A percentile compares a stretch with the other conserved stretches of the same genome.
These are phyloP conservation scores for Periphyllus acericola DNA, from an alignment of 2,888 invertebrate genomes.

Conservation along the genomic window DNA sequence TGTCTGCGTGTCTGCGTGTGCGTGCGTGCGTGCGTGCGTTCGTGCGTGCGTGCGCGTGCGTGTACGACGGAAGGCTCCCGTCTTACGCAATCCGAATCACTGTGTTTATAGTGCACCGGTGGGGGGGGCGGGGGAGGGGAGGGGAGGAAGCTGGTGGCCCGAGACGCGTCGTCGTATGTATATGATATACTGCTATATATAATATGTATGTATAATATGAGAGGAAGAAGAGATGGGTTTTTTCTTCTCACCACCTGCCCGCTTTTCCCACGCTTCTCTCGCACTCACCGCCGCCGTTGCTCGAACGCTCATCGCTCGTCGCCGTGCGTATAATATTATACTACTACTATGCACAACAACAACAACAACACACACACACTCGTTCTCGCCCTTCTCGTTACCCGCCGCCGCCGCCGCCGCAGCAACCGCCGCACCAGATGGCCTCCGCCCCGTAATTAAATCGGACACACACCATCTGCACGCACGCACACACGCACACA, in stretches of 20 bases:
- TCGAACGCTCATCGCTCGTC: neutral
- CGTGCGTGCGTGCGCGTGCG: neutral
- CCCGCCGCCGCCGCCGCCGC: conserved; percentile 19
- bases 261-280: conserved; percentile 62
- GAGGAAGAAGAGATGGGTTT: conserved; percentile 56
- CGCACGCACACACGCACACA: conserved; percentile 20
- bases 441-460: conserved; percentile 54
- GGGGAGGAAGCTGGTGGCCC: conserved; percentile 49
- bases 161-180: conserved; percentile 12
- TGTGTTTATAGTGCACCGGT: neutral
- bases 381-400: conserved; percentile 27
- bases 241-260: conserved; percentile 60
- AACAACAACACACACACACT: neutral
- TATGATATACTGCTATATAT: neutral
- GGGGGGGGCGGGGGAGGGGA: neutral
- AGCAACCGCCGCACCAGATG: conserved; percentile 48
- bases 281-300: conserved; percentile 22
- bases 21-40: neutral
- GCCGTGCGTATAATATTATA: neutral
- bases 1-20: neutral
- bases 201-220: neutral
- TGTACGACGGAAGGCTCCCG: conserved; percentile 53
- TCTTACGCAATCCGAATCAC: conserved; percentile 59
- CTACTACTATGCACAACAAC: neutral
- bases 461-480: conserved; percentile 53